Conservation (phyloP, 2,113 vertebrate genomes). For the Bucco capensis region DNA sequence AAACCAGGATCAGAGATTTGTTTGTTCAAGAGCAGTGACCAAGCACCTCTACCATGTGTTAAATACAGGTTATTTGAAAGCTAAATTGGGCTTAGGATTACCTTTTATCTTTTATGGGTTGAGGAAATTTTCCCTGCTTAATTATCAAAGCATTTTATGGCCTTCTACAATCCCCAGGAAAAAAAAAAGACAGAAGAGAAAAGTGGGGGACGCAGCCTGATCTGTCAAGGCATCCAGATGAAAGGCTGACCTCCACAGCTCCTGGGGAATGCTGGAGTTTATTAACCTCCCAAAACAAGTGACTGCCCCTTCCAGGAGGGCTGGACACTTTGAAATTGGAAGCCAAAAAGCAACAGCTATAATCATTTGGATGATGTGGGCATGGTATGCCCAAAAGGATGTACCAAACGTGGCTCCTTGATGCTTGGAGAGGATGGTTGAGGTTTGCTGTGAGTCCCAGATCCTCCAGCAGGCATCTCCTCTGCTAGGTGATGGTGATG, state of each 20-base stretch:
- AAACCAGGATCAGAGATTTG: neutral
- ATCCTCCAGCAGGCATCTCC: neutral
- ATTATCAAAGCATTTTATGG: constrained; percentile 74
- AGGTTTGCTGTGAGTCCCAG: neutral
- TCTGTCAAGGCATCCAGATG: constrained; percentile 43
- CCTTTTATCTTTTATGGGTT: constrained; percentile 69
- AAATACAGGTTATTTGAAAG: constrained; percentile 49
- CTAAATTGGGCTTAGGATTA: constrained; percentile 44
- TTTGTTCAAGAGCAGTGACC: neutral
- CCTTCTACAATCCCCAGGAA: constrained; percentile 58
- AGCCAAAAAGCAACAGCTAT: constrained; percentile 43
- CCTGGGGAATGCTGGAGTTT: constrained; percentile 32
- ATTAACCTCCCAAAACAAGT: constrained; percentile 30
- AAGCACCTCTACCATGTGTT: neutral
- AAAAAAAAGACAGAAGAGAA: constrained; percentile 25
- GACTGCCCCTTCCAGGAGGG: constrained; percentile 47
- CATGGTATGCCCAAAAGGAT: fast-evolving
- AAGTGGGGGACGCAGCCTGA: constrained; percentile 27
- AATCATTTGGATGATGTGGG: neutral
- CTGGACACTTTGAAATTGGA: constrained; percentile 67
- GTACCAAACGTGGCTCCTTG: neutral
- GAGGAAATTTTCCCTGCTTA: constrained; percentile 65
- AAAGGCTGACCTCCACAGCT: constrained; percentile 67
- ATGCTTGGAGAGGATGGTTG: neutral
- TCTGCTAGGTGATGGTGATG: neutral